Conservation (phyloP, 1,140 invertebrate species). For the Asbolus verrucosus region DNA sequence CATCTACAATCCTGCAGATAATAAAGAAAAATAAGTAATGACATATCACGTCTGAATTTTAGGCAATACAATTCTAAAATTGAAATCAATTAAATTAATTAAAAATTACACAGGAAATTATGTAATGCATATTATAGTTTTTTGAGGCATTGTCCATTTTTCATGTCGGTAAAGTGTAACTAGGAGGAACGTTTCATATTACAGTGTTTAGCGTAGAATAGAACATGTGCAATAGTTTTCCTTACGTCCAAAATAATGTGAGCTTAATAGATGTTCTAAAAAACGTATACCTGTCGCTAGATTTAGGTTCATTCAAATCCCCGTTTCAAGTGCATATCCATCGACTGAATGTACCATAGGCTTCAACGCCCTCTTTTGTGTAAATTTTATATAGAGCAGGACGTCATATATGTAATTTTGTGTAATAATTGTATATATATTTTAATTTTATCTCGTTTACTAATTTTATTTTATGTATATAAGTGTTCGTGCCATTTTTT, state of each 20-base stretch:
- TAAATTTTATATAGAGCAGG: neutral
- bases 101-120: neutral
- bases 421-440: conserved; percentile 35
- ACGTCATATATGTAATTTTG: neutral
- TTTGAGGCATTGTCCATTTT: conserved; percentile 38
- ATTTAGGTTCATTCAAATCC: conserved; percentile 8
- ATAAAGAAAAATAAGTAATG: conserved; percentile 28
- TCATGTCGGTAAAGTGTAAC: conserved; percentile 29
- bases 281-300: conserved; percentile 28
- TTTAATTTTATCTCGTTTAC: too few relatives aligned
- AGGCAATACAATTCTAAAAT: conserved; percentile 35
- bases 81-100: conserved; percentile 34
- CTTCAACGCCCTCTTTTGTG: neutral
- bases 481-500: conserved; percentile 25
- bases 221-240: conserved; percentile 48
- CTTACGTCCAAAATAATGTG: conserved; percentile 47
- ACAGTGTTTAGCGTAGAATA: conserved; percentile 35
- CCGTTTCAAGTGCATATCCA: conserved; percentile 39
- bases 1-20: conserved; percentile 42
- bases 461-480: too few relatives aligned
- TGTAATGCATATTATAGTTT: neutral
- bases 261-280: conserved; percentile 43
- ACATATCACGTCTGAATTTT: conserved; percentile 46
- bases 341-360: conserved; percentile 40
- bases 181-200: conserved; percentile 20